Conservation (phyloP, 2,888 invertebrate species). For the Bruchidius siliquastri region DNA sequence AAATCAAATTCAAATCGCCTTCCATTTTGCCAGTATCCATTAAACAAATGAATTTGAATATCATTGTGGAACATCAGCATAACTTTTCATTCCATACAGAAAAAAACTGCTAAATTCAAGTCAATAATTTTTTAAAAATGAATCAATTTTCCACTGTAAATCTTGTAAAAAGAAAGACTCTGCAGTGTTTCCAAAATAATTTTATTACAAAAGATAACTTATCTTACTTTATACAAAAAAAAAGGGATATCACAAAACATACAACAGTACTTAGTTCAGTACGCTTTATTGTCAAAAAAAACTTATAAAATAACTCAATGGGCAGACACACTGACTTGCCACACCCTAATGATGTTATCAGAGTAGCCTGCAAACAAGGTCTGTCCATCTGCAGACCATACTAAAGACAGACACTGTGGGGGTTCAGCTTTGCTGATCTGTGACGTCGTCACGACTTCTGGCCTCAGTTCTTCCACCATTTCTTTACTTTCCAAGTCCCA, state of each 20-base stretch:
- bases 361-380: constrained; percentile 98
- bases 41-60: too few relatives aligned
- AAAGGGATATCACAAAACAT: background rate
- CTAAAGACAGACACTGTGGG: constrained; percentile 93
- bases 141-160: too few relatives aligned
- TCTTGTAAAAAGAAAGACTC: background rate
- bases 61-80: too few relatives aligned
- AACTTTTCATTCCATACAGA: too few relatives aligned
- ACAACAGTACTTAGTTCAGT: background rate
- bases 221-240: background rate
- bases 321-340: constrained; percentile 91
- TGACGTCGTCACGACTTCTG: constrained; percentile 74
- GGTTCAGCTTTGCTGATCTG: constrained; percentile 79
- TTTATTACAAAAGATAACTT: background rate
- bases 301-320: constrained; percentile 42
- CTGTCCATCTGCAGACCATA: constrained; percentile 99
- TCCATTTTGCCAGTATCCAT: too few relatives aligned
- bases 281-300: constrained; percentile 1
- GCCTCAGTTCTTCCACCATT: constrained; percentile 96
- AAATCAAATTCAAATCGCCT: too few relatives aligned
- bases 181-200: background rate
- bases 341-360: constrained; percentile 95
- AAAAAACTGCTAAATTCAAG: too few relatives aligned
- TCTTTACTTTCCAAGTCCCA: constrained; percentile 99
- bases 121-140: too few relatives aligned